Base-by-base conservation (phyloP, 2,888 invertebrate species). In the Yponomeuta plumbellus region DNA sequence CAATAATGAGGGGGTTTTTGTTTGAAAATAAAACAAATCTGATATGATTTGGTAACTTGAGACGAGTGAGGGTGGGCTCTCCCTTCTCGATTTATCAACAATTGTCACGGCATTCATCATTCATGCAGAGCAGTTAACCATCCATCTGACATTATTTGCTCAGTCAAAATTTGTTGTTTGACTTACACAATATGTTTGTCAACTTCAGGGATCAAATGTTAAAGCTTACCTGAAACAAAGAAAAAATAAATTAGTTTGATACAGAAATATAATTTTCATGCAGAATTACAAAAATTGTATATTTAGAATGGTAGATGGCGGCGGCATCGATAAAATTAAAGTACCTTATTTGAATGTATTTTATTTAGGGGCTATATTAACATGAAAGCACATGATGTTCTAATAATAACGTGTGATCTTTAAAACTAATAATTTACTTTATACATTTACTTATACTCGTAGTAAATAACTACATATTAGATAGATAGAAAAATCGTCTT, bases 41-140 rank as follows among this genome's bases (percentile, higher is more conserved):
- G 76, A 76, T 80, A 81, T 87, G 86, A 84, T 86, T 86, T 85
- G 83, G 88, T 85, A 88, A 89, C 81, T 78, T 76, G 86, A 89
- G 80, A 83, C 79, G 77, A 71, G 75, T 76, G 74, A 34, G 75
- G 74, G 65, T 26, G 74, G 78, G 80, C 78, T 78, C 76, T 75
- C 71, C 73, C 72, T 74, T 78, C 76, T 74, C 72, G 75, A 79
- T 78, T 78, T 52, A 66, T 44, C 61, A 44, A 61, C 66, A 22
- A 52, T 63, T 66, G 56, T 57, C 66, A 23, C 20, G 58, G n/a
- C 61, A 59, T 66, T 66, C 40, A 66, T 66, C 65, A 66, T 66
- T 66, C 65, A 59, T 59, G 59, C 11, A 34, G 39, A 66, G 58
- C 59, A 39, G 66, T 61, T 57, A 20, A 40, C 21, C 58, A 65